These are phyloP conservation scores for Chloroceryle amazona DNA, from an alignment of 2,797 vertebrate genomes.

Conservation along the genomic window DNA sequence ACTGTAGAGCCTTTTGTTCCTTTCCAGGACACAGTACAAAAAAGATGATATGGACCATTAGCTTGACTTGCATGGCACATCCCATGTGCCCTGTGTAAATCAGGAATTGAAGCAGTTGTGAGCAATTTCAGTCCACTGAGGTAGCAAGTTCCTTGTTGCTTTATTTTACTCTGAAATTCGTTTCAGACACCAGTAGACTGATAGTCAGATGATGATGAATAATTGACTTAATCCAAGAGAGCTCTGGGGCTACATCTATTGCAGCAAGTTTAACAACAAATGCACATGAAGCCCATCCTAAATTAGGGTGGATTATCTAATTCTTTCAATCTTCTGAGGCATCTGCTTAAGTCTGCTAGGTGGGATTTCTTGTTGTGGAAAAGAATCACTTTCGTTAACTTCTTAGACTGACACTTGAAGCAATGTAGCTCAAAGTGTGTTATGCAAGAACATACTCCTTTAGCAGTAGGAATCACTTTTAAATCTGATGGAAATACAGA, in stretches of 20 bases:
- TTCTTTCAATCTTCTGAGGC: background rate
- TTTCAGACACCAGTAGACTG: background rate
- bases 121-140: background rate
- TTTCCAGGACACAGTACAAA: background rate
- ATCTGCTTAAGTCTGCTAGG: background rate
- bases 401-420: background rate
- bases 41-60: background rate
- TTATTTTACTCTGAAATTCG: background rate
- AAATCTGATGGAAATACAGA: background rate
- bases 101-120: background rate
- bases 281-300: background rate
- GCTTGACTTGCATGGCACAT: background rate
- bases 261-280: background rate
- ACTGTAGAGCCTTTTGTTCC: background rate
- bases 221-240: constrained; percentile 26
- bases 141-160: background rate
- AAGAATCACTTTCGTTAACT: background rate
- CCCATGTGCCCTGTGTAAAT: background rate
- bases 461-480: background rate
- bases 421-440: background rate
- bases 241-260: background rate
- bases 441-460: background rate
- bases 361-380: background rate
- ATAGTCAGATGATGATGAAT: constrained; percentile 7
- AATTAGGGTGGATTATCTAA: background rate